Percentiles rank a stretch among this genome's conserved stretches.
phyloP scores from a whole-genome alignment of 2,888 invertebrate genomes.

The Ectropis crepuscularia region DNA sequence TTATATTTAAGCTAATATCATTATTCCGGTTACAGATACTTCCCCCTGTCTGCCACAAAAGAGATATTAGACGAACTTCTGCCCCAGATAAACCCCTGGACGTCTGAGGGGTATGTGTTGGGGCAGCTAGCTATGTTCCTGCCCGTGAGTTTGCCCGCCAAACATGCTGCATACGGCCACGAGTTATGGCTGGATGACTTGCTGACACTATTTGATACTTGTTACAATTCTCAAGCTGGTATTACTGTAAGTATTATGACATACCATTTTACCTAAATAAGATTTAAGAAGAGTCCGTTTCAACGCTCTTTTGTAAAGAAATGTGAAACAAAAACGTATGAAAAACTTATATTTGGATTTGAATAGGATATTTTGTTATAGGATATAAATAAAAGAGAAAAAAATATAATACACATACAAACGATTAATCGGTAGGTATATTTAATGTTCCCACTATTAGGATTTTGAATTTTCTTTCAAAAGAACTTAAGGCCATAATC shows the following conservation, averaged over 20 bases:
- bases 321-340: too few species aligned
- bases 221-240: slow-evolving; percentile 89
- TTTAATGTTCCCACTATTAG: too few species aligned
- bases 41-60: slow-evolving; percentile 89
- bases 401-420: too few species aligned
- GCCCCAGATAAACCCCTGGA: slow-evolving; percentile 91
- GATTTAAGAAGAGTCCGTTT: too few species aligned
- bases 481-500: too few species aligned
- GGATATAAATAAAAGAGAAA: too few species aligned
- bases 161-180: slow-evolving; percentile 87
- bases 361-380: too few species aligned
- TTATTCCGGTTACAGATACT: slow-evolving; percentile 83
- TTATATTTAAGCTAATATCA: neutral
- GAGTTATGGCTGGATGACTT: slow-evolving; percentile 92
- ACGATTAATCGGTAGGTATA: too few species aligned
- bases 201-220: slow-evolving; percentile 91
- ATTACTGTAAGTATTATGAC: slow-evolving; percentile 65
- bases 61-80: slow-evolving; percentile 94
- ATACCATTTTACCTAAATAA: too few species aligned
- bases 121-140: slow-evolving; percentile 90
- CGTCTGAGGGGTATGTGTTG: slow-evolving; percentile 81
- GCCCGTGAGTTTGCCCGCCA: slow-evolving; percentile 88
- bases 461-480: too few species aligned
- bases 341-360: too few species aligned
- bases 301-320: too few species aligned